phyloP scores from a whole-genome alignment of 2,797 vertebrate species.

The Poecilia velifera region DNA sequence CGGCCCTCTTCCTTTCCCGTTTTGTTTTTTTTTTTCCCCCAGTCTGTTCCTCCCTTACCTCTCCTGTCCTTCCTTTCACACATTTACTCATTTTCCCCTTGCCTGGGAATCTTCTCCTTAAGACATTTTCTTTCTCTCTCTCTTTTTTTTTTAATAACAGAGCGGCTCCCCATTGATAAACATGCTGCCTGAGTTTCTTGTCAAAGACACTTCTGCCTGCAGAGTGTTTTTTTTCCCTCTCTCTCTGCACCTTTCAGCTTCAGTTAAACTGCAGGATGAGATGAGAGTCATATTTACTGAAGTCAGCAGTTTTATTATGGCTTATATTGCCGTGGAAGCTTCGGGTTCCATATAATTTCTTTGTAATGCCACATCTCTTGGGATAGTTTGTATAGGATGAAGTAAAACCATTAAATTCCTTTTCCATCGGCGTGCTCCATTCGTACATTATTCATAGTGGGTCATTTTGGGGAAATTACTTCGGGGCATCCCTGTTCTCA shows the following conservation, averaged over 20 bases:
- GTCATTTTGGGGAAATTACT: conserved; percentile 72
- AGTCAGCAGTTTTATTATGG: conserved; percentile 75
- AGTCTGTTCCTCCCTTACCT: conserved; percentile 3
- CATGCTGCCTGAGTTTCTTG: conserved; percentile 36
- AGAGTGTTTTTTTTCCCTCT: conserved; percentile 26
- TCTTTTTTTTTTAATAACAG: conserved; percentile 29
- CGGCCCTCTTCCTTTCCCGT: not conserved
- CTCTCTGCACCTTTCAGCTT: conserved; percentile 53
- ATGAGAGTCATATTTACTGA: conserved; percentile 66
- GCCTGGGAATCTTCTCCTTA: conserved; percentile 42
- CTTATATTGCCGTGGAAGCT: conserved; percentile 61
- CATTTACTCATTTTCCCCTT: conserved; percentile 16
- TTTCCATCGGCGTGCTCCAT: conserved; percentile 54
- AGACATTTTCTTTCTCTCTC: conserved; percentile 14
- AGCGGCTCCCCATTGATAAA: conserved; percentile 56
- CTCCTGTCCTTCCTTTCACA: conserved; percentile 27
- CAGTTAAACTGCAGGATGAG: conserved; percentile 52
- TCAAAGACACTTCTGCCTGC: conserved; percentile 49
- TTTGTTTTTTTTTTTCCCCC: conserved; percentile 4
- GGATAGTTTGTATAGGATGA: conserved; percentile 66
- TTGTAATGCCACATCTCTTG: conserved; percentile 70
- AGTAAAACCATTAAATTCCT: conserved; percentile 61
- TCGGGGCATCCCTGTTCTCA: conserved; percentile 68
- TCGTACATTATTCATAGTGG: conserved; percentile 69
- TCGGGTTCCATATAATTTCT: conserved; percentile 59